Percentiles rank a stretch among this genome's conserved stretches.
These are phyloP conservation scores for Cyrtonyx montezumae DNA, from an alignment of 2,113 vertebrate species.

Conservation along the genomic window DNA sequence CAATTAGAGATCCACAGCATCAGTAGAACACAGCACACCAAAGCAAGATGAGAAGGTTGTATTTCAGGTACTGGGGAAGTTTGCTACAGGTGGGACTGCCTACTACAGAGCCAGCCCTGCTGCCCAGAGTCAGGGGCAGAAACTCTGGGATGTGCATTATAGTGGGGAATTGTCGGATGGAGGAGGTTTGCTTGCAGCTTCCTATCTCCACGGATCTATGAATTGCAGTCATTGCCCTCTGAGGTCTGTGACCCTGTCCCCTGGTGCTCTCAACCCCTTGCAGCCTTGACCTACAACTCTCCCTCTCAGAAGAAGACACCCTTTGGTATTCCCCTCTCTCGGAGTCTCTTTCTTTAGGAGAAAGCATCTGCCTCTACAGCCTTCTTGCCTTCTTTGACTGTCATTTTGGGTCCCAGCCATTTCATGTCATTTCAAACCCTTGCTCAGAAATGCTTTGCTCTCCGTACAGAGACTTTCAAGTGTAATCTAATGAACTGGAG, in stretches of 20 bases:
- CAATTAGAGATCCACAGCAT: neutral
- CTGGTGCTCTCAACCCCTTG: neutral
- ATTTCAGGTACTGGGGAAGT: neutral
- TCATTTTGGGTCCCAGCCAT: conserved; percentile 52
- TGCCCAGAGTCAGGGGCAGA: neutral
- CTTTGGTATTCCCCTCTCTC: neutral
- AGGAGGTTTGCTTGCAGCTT: neutral
- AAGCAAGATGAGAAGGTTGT: neutral
- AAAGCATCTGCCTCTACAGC: conserved; percentile 22
- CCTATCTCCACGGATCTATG: neutral
- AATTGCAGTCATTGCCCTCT: neutral
- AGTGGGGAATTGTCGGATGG: neutral
- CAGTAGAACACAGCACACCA: neutral
- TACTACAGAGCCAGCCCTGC: neutral
- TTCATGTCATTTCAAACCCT: conserved; percentile 67
- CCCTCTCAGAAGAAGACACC: neutral
- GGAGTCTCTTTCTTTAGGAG: neutral
- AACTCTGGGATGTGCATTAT: neutral
- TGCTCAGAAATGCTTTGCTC: conserved; percentile 71
- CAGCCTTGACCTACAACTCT: neutral
- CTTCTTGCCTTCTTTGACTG: neutral
- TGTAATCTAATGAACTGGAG: conserved; percentile 70
- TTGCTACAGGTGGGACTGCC: neutral
- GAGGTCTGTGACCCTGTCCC: neutral
- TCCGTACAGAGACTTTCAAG: conserved; percentile 63